phyloP scores from a whole-genome alignment of 2,797 vertebrate genomes.

The Acanthurus tractus region DNA sequence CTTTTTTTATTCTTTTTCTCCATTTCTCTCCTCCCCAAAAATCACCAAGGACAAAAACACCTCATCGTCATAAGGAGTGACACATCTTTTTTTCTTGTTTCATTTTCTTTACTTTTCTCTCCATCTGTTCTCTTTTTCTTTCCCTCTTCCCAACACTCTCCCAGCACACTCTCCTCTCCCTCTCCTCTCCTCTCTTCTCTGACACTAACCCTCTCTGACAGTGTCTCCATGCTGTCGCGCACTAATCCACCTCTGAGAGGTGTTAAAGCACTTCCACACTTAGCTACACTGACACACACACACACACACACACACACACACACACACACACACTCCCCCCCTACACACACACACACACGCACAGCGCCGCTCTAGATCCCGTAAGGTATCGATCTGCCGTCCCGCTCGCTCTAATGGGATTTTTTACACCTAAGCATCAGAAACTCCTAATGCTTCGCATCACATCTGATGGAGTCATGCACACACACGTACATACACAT shows the following conservation, averaged over 20 bases:
- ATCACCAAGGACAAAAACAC: conserved; percentile 42
- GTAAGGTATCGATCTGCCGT: conserved; percentile 89
- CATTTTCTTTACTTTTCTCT: conserved; percentile 10
- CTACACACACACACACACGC: conserved; percentile 10
- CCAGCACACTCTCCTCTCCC: conserved; percentile 28
- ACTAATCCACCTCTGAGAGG: conserved; percentile 92
- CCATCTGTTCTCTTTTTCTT: conserved; percentile 34
- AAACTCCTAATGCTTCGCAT: conserved; percentile 69
- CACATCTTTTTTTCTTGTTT: conserved; percentile 38
- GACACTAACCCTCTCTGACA: conserved; percentile 88
- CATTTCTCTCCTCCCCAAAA: conserved; percentile 6
- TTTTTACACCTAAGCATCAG: conserved; percentile 85
- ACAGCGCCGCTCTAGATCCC: conserved; percentile 80
- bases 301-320: conserved; percentile 7
- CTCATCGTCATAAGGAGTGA: conserved; percentile 46
- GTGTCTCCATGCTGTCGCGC: conserved; percentile 87
- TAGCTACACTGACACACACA: background rate
- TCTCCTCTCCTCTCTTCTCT: conserved; percentile 57
- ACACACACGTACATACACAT: conserved; percentile 22
- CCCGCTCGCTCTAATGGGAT: conserved; percentile 82
- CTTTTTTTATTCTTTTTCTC: conserved; percentile 11
- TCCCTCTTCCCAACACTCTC: conserved; percentile 21
- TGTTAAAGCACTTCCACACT: conserved; percentile 83
- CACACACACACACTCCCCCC: conserved; percentile 14
- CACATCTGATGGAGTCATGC: conserved; percentile 47